Conservation (phyloP, 2,113 vertebrate genomes). For the Martes martes region DNA sequence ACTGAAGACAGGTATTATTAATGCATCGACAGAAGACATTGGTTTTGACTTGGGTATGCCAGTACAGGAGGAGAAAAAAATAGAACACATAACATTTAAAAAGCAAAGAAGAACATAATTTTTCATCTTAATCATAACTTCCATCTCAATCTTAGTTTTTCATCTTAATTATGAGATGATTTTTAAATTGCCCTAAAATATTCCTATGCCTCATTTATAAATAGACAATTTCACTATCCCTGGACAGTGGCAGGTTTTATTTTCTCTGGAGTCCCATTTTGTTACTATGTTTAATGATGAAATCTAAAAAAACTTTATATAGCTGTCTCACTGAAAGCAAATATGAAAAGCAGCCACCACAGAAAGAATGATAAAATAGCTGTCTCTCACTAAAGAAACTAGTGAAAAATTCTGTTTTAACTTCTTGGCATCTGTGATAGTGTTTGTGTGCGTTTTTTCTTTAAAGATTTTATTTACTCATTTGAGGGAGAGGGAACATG, state of each 20-base stretch:
- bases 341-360: neutral
- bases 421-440: neutral
- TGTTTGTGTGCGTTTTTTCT: neutral
- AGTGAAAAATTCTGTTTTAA: neutral
- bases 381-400: neutral
- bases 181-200: neutral
- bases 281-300: neutral
- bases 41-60: neutral
- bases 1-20: neutral
- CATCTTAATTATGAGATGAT: neutral
- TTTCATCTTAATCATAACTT: neutral
- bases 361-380: neutral
- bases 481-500: neutral
- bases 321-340: neutral
- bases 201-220: neutral
- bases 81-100: neutral
- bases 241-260: neutral
- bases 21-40: neutral
- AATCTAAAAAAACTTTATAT: neutral
- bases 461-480: neutral
- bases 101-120: neutral
- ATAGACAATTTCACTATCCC: neutral
- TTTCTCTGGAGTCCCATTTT: neutral
- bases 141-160: neutral
- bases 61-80: neutral